These are phyloP conservation scores for Hippoglossus stenolepis DNA, from an alignment of 2,113 vertebrate genomes.

Conservation along the genomic window DNA sequence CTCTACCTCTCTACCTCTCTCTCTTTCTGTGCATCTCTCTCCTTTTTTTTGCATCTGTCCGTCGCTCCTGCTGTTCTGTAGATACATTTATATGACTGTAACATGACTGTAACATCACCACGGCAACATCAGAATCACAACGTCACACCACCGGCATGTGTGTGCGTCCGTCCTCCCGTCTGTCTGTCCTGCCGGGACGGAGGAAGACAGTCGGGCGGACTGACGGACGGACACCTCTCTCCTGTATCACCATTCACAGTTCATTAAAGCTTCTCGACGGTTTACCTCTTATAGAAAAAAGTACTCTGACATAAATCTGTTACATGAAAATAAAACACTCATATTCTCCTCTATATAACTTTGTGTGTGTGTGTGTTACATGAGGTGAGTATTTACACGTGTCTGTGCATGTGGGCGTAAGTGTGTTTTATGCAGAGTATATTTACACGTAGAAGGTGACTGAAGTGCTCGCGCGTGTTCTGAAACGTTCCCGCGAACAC, in stretches of 20 bases:
- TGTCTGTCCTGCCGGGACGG: background rate
- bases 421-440: slow-evolving; percentile 21
- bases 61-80: slow-evolving; percentile 76
- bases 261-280: slow-evolving; percentile 85
- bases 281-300: slow-evolving; percentile 79
- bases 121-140: slow-evolving; percentile 75
- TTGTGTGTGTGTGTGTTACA: slow-evolving; percentile 56
- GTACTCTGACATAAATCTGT: slow-evolving; percentile 82
- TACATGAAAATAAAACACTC: slow-evolving; percentile 83
- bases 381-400: slow-evolving; percentile 66
- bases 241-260: slow-evolving; percentile 81
- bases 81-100: slow-evolving; percentile 71
- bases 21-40: slow-evolving; percentile 49
- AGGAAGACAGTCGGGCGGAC: background rate
- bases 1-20: slow-evolving; percentile 37
- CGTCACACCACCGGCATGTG: slow-evolving; percentile 38
- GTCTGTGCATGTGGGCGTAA: slow-evolving; percentile 48
- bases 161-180: slow-evolving; percentile 8
- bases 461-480: slow-evolving; percentile 15
- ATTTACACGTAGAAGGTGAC: slow-evolving; percentile 64
- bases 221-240: slow-evolving; percentile 39
- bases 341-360: slow-evolving; percentile 74
- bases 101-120: slow-evolving; percentile 79
- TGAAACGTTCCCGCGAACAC: slow-evolving; percentile 29
- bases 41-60: slow-evolving; percentile 50